These are phyloP conservation scores for Chelon labrosus DNA, from an alignment of 2,797 vertebrate species.

Conservation along the genomic window DNA sequence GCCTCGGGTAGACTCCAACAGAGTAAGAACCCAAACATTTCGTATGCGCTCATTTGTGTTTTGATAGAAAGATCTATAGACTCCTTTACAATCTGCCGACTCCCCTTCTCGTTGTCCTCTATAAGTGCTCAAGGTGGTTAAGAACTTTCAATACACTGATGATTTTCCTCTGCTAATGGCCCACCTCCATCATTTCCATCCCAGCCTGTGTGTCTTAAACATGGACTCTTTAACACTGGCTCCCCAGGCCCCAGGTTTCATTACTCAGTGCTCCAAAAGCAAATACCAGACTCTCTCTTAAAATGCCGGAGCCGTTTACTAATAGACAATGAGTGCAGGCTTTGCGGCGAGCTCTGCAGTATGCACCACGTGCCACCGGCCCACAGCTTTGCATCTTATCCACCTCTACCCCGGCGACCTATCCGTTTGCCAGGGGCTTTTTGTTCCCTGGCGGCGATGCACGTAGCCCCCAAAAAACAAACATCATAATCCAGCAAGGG, in stretches of 20 bases:
- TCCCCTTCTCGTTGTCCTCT: conserved; percentile 41
- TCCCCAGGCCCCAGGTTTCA: conserved; percentile 81
- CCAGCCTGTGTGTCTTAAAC: conserved; percentile 49
- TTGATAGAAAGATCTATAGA: background rate
- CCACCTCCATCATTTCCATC: conserved; percentile 65
- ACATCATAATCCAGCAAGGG: conserved; percentile 23
- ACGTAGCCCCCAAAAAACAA: conserved; percentile 13
- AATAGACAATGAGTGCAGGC: conserved; percentile 75
- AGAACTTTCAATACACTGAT: conserved; percentile 58
- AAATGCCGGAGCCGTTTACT: conserved; percentile 82
- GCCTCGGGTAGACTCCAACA: conserved; percentile 92
- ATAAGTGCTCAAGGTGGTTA: conserved; percentile 58
- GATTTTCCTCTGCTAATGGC: conserved; percentile 59
- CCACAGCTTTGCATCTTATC: conserved; percentile 34
- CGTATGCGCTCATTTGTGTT: background rate
- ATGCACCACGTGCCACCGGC: background rate
- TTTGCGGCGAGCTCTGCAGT: conserved; percentile 72
- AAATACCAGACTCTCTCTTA: conserved; percentile 85
- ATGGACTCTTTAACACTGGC: conserved; percentile 52
- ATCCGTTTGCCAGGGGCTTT: conserved; percentile 19
- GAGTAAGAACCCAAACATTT: conserved; percentile 80
- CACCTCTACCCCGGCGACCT: conserved; percentile 40
- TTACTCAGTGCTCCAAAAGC: conserved; percentile 79
- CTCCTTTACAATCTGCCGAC: background rate
- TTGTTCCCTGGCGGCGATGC: conserved; percentile 23